Base-by-base conservation (phyloP, 1,140 invertebrate genomes). In the Drosophila willistoni region DNA sequence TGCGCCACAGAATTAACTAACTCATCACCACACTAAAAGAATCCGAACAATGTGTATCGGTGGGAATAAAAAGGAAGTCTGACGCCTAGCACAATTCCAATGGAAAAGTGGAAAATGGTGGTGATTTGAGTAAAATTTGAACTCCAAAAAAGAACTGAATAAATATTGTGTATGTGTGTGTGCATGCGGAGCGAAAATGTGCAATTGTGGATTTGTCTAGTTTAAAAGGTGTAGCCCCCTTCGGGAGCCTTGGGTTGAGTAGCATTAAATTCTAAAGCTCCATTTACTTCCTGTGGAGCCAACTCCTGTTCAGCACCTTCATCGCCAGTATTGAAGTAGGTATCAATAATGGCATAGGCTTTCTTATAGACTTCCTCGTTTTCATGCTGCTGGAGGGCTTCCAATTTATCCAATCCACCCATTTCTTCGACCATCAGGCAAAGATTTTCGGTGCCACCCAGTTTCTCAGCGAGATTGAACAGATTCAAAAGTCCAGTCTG, bases 361-460 rank as follows among this genome's bases (percentile, higher is more conserved):
- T 97, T 96, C 85, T 96, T 95, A 93, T 98, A 99, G 55, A 99
- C 95, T 86, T 99, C 98, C 92, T 98, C 96, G 93, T 99, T 99
- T 92, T 99, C 97, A 91, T 99, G 98, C 82, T 96, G 96, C 91
- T 99, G 99, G 54, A 99, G 92, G 1, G 93, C 93, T 92, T 99
- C 99, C 75, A 99, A 97, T 90, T 97, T 97, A 92, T 99, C 98
- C 61, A 99, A 92, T 36, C 96, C 97, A 33, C 95, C 95, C 87
- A 97, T 97, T 93, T 98, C 97, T 92, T 98, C 97, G 69, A 98
- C 95, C 93, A 96, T 95, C 54, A 95, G 94, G 55, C 96, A 97
- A 9, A 98, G 93, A 33, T 94, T 93, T 70, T 97, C 96, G 3
- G 95, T 94, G 84, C 97, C 94, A 5, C 95, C 96, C 61, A 95